Percentiles rank a stretch among this genome's conserved stretches.
phyloP scores from a whole-genome alignment of 1,140 invertebrate genomes.

The Trichogramma pretiosum region DNA sequence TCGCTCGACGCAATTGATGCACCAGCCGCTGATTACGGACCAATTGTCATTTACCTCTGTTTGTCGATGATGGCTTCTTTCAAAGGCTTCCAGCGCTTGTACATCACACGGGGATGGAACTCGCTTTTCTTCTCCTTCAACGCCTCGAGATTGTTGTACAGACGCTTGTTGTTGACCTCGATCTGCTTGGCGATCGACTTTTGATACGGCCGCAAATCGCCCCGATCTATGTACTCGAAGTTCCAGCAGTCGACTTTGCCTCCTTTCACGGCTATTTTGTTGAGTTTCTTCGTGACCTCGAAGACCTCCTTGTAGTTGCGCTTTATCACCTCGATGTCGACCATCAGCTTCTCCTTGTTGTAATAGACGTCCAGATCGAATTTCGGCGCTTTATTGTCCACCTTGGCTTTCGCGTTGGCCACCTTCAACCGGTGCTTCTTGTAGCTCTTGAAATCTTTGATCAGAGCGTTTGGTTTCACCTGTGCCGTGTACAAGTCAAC shows the following conservation, averaged over 20 bases:
- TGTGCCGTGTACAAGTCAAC: too few species aligned
- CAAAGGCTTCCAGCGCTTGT: slow-evolving; percentile 25
- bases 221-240: too few species aligned
- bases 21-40: too few species aligned
- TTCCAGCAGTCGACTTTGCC: slow-evolving; percentile 32
- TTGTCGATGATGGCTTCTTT: slow-evolving; percentile 13
- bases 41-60: too few species aligned
- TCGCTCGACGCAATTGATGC: too few species aligned
- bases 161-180: slow-evolving; percentile 21
- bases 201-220: too few species aligned
- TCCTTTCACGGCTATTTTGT: slow-evolving; percentile 35
- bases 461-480: not conserved
- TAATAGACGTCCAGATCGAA: slow-evolving; percentile 32
- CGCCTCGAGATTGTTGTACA: slow-evolving; percentile 21
- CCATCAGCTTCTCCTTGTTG: slow-evolving; percentile 25
- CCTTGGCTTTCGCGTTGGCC: slow-evolving; percentile 24
- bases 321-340: slow-evolving; percentile 26
- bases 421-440: slow-evolving; percentile 29
- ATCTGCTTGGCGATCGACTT: slow-evolving; percentile 8
- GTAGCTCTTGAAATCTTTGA: slow-evolving; percentile 26
- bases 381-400: slow-evolving; percentile 37
- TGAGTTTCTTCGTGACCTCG: slow-evolving; percentile 37
- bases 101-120: slow-evolving; percentile 21
- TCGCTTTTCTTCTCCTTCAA: slow-evolving; percentile 15
- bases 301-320: slow-evolving; percentile 42